Evolutionary conservation across 2,888 invertebrate genomes (phyloP).

Genomic region (Nemotelus pantherinus): DNA sequence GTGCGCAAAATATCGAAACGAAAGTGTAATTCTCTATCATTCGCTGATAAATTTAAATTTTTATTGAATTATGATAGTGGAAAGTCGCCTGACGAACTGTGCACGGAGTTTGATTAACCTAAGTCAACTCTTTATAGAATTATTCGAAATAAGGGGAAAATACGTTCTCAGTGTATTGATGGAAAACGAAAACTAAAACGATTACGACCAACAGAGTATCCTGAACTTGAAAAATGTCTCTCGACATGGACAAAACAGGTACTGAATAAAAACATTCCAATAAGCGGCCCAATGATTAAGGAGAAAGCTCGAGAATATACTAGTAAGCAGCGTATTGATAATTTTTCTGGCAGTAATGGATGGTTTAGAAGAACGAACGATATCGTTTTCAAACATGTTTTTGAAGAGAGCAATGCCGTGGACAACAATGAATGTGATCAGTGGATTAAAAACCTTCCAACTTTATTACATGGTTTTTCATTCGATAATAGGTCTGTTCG

Average conservation of each 20-base stretch:
- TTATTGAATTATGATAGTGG: conserved; percentile 9
- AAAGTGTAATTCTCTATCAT: neutral
- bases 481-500: no score
- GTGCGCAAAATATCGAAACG: neutral
- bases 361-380: conserved; percentile 10
- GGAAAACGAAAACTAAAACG: conserved; percentile 16
- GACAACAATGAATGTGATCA: neutral
- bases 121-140: conserved; percentile 2
- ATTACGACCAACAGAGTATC: conserved; percentile 4
- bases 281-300: conserved; percentile 6
- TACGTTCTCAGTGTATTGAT: conserved; percentile 11
- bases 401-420: conserved; percentile 7
- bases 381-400: conserved; percentile 14
- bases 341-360: conserved; percentile 25
- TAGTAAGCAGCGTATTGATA: neutral
- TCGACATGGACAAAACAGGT: neutral
- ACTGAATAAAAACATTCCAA: neutral
- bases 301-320: neutral
- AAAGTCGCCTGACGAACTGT: neutral
- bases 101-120: neutral
- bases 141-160: neutral
- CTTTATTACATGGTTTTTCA: neutral
- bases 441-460: conserved; percentile 3
- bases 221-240: no score
- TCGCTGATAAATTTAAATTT: neutral